Percentiles rank a stretch among this genome's conserved stretches.
phyloP scores from a whole-genome alignment of 1,140 invertebrate species.

The Nasonia giraulti region DNA sequence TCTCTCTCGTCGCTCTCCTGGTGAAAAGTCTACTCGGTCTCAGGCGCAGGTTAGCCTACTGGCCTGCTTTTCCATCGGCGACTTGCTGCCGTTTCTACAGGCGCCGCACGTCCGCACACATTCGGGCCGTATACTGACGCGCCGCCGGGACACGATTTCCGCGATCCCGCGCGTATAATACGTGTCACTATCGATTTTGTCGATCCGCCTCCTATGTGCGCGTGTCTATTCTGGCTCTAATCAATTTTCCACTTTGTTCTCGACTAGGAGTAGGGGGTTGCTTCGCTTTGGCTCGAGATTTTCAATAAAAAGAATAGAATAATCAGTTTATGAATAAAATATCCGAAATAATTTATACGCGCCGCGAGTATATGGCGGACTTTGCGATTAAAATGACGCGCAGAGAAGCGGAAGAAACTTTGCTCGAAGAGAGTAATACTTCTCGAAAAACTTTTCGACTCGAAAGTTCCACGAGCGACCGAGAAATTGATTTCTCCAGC shows the following conservation, averaged over 20 bases:
- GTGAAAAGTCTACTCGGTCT: background rate
- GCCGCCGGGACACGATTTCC: background rate
- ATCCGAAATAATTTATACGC: background rate
- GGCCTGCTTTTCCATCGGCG: constrained; percentile 17
- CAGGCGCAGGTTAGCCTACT: background rate
- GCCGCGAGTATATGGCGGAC: background rate
- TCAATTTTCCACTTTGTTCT: background rate
- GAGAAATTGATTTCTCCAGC: background rate
- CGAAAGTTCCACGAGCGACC: background rate
- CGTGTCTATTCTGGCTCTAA: background rate
- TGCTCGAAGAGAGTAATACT: no score
- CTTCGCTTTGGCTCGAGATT: no score
- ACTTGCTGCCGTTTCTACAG: background rate
- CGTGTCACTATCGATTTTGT: background rate
- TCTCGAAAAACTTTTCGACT: background rate
- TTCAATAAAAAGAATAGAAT: no score
- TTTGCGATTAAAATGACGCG: background rate
- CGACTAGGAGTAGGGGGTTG: background rate
- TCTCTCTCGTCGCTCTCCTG: background rate
- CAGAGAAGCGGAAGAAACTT: background rate
- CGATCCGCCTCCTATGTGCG: background rate
- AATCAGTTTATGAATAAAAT: background rate
- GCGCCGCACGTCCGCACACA: background rate
- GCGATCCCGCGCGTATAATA: background rate
- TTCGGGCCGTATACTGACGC: background rate